phyloP scores from a whole-genome alignment of 2,888 invertebrate genomes.

The Tanytarsus gracilentus region DNA sequence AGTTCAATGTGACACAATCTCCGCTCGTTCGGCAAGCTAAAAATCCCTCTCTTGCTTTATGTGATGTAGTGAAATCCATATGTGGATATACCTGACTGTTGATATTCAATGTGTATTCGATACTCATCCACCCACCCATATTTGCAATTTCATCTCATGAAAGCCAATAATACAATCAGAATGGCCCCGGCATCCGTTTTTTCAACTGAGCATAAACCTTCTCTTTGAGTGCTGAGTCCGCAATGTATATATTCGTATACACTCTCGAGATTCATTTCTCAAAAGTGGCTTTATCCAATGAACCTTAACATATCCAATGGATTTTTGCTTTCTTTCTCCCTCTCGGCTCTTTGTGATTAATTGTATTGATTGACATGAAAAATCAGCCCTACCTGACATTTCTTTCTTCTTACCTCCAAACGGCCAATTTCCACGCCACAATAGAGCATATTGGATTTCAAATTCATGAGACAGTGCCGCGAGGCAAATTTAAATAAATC shows the following conservation, averaged over 20 bases:
- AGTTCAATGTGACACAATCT: slow-evolving; percentile 7
- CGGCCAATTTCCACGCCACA: not conserved
- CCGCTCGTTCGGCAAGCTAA: too few relatives aligned
- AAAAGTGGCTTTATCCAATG: slow-evolving; percentile 21
- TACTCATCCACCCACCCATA: not conserved
- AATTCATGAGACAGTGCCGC: too few relatives aligned
- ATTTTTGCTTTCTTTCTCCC: not conserved
- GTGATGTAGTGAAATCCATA: too few relatives aligned
- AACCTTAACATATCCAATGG: not conserved
- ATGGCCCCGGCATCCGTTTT: not conserved
- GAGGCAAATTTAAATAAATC: too few relatives aligned
- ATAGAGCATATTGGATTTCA: not conserved
- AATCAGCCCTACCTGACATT: slow-evolving; percentile 17
- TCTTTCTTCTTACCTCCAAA: not conserved
- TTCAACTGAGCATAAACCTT: not conserved
- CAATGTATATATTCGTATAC: not conserved
- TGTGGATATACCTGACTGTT: too few relatives aligned
- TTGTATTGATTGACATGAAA: slow-evolving; percentile 25
- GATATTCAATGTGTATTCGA: slow-evolving; percentile 6
- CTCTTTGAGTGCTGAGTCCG: not conserved
- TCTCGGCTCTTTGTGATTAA: slow-evolving; percentile 14
- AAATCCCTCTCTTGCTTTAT: slow-evolving; percentile 15
- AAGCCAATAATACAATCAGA: slow-evolving; percentile 26
- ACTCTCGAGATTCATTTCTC: slow-evolving; percentile 7
- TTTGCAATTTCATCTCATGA: slow-evolving; percentile 9